These are phyloP conservation scores for Macrotus californicus DNA, from an alignment of 2,113 vertebrate species.

Conservation along the genomic window DNA sequence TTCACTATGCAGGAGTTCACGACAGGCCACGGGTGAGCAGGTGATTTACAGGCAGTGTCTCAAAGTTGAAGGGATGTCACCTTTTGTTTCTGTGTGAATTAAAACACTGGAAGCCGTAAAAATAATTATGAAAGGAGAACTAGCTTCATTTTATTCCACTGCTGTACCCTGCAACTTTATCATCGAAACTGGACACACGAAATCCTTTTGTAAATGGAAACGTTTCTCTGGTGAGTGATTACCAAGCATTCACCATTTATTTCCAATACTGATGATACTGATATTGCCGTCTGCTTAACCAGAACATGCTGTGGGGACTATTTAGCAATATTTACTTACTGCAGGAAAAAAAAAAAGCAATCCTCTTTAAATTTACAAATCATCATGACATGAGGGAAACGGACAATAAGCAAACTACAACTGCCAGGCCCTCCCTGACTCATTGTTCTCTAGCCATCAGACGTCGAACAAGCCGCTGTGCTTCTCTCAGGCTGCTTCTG, in stretches of 20 bases:
- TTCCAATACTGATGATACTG: background rate
- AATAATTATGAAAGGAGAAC: background rate
- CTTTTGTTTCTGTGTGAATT: background rate
- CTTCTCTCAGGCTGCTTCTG: background rate
- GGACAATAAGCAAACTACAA: background rate
- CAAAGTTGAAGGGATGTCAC: background rate
- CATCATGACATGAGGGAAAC: background rate
- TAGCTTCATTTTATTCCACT: background rate
- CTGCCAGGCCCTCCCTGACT: background rate
- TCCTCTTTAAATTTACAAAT: background rate
- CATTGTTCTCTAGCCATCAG: background rate
- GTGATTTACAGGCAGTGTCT: background rate
- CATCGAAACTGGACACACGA: background rate
- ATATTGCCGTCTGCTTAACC: background rate
- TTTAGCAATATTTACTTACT: conserved; percentile 11
- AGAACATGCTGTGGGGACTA: background rate
- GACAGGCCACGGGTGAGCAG: background rate
- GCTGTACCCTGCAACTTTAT: background rate
- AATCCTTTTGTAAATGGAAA: background rate
- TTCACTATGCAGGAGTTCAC: too few relatives aligned
- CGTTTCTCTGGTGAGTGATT: conserved; percentile 41
- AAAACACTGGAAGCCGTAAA: background rate
- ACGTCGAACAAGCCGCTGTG: background rate
- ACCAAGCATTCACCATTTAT: background rate
- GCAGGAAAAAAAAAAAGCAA: background rate